Evolutionary conservation across 2,113 vertebrate species (phyloP).

Genomic region (Chionodraco myersi): DNA sequence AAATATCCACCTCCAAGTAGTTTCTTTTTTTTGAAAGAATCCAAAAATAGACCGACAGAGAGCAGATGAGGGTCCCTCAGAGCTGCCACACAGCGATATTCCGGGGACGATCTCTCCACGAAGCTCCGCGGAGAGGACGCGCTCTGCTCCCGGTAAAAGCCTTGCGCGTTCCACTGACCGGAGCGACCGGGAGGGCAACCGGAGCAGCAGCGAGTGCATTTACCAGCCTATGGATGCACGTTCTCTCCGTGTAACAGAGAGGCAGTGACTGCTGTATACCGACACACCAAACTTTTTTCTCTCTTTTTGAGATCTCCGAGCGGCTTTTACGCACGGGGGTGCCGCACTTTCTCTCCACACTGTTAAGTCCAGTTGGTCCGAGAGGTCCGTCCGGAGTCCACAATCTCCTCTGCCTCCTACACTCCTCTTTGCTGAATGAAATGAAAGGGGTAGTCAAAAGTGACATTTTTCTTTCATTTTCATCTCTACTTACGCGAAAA

Average conservation of each 20-base stretch:
- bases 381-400: conserved; percentile 82
- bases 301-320: conserved; percentile 46
- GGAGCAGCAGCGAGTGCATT: conserved; percentile 68
- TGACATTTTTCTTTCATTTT: conserved; percentile 75
- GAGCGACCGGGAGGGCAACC: conserved; percentile 66
- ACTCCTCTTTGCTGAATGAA: conserved; percentile 53
- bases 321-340: conserved; percentile 72
- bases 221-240: conserved; percentile 55
- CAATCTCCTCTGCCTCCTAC: conserved; percentile 41
- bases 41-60: conserved; percentile 89
- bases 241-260: conserved; percentile 47
- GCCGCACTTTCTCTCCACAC: conserved; percentile 70
- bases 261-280: conserved; percentile 20
- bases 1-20: conserved; percentile 92
- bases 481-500: conserved; percentile 98
- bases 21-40: too few species aligned
- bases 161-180: conserved; percentile 76
- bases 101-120: conserved; percentile 64
- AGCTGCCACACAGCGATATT: conserved; percentile 69
- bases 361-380: conserved; percentile 81
- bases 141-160: conserved; percentile 62
- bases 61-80: conserved; percentile 83
- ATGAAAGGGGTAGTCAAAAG: conserved; percentile 74
- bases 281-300: conserved; percentile 76
- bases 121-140: conserved; percentile 67